Evolutionary conservation across 2,888 invertebrate genomes (phyloP).

Genomic region (Acanthacorydalis orientalis): DNA sequence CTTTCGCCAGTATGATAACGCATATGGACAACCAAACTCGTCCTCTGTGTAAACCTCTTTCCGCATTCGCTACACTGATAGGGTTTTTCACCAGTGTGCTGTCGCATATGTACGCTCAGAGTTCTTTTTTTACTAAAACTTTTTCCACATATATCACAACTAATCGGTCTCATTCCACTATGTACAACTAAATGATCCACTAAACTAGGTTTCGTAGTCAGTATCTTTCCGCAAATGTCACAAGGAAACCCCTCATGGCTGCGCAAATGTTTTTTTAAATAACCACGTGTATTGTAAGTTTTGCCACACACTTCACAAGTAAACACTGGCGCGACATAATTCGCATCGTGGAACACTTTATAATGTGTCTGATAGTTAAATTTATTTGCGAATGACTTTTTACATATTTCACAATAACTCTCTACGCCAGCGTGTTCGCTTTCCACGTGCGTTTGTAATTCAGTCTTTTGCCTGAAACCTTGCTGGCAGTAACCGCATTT

Average conservation of each 20-base stretch:
- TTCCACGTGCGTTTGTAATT: constrained; percentile 2
- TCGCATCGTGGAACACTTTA: constrained; percentile 2
- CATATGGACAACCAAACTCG: not conserved
- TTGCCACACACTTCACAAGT: constrained; percentile 14
- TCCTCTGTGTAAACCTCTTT: not conserved
- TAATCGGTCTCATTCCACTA: not conserved
- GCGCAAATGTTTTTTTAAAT: constrained; percentile 10
- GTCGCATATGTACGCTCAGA: not conserved
- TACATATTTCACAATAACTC: constrained; percentile 5
- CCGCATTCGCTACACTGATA: not conserved
- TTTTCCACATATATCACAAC: constrained; percentile 1
- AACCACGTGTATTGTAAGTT: constrained; percentile 13
- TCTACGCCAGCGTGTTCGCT: not conserved
- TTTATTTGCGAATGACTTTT: constrained; percentile 3
- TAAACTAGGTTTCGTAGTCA: not conserved
- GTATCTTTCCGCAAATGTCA: not conserved
- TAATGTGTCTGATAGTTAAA: constrained; percentile 4
- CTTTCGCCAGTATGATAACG: not conserved
- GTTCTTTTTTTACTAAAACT: not conserved
- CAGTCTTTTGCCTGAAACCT: not conserved
- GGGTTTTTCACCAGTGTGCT: not conserved
- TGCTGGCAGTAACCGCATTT: constrained; percentile 1
- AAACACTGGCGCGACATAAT: not conserved
- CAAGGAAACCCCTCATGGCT: not conserved
- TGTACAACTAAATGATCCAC: not conserved